Base-by-base conservation (phyloP, 2,888 invertebrate species). In the Ramazzottius varieornatus region DNA sequence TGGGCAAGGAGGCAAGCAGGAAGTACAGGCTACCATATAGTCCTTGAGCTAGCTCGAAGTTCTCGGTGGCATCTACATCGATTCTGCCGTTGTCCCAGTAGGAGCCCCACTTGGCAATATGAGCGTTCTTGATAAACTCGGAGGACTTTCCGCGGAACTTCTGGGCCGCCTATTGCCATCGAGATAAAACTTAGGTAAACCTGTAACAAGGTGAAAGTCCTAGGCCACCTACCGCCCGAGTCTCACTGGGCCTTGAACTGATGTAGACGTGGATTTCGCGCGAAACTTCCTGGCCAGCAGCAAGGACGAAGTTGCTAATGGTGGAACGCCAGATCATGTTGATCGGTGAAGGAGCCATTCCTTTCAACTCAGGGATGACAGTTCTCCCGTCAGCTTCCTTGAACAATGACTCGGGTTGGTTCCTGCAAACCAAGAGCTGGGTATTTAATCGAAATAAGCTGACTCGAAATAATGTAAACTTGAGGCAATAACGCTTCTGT, bases 21-120 rank as follows among this genome's bases (percentile, higher is more conserved):
- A 75, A 74, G 68, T 75, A 76, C 32, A 72, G 68, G 32, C 71
- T 66, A 8, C 73, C 72, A 66, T 74, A 73, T 33, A 70, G 70
- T 2, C 70, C 67, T 65, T 68, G 70, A 2, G 73, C 70, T 32
- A 74, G 66, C 1, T 67, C 65, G 2, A 66, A 33, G 68, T 74
- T 71, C 1, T 73, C 73, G 29, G 66, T 66, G 1, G 54, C 16
- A 29, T 54, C 54, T 4, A 54, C 54, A 24, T 54, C 13, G 29
- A 54, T 54, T 8, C 65, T 29, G 16, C 70, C 69, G 32, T 63
- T 33, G 2, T 24, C 40, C 68, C 69, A 69, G 33, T 67, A 68
- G 20, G 67, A 40, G 20, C 65, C 32, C 71, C 71, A 72, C 13
- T 70, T 69, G 1, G 67, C 65, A 1, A 66, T 65, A 66, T 70